Evolutionary conservation across 2,888 invertebrate genomes (phyloP).

Genomic region (Metacarcinus magister): DNA sequence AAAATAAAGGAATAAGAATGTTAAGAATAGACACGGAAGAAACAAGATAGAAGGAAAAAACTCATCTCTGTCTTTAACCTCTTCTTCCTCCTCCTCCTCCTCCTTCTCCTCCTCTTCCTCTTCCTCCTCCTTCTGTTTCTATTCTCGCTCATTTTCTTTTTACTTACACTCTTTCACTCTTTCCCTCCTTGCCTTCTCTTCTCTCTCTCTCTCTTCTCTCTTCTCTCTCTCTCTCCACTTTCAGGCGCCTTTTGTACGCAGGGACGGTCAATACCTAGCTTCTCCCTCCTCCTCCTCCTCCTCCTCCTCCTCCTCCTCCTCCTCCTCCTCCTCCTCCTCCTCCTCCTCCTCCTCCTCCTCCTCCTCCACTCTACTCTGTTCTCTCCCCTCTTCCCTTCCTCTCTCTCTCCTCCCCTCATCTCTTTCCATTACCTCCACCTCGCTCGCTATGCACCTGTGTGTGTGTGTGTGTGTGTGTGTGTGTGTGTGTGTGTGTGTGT

Average conservation of each 20-base stretch:
- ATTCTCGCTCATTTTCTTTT: background rate
- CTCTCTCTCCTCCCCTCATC: background rate
- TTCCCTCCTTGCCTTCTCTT: constrained; percentile 16
- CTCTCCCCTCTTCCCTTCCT: background rate
- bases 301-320: background rate
- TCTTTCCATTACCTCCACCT: background rate
- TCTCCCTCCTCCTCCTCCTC: background rate
- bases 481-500: constrained; percentile 26
- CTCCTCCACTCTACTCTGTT: background rate
- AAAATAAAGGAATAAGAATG: background rate
- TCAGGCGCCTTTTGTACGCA: background rate
- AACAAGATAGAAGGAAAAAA: background rate
- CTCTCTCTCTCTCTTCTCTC: no score
- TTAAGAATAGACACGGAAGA: background rate
- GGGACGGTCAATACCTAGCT: background rate
- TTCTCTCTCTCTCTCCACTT: background rate
- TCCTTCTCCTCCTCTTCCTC: no score
- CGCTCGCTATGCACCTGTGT: constrained; percentile 26
- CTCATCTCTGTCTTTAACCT: background rate
- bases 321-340: constrained; percentile 12
- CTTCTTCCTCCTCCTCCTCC: background rate
- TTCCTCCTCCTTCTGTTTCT: background rate
- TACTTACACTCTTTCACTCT: background rate
- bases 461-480: constrained; percentile 26
- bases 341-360: background rate